Percentiles rank a stretch among this genome's conserved stretches.
These are phyloP conservation scores for Ochropleura leucogaster DNA, from an alignment of 2,888 invertebrate genomes.

Conservation along the genomic window DNA sequence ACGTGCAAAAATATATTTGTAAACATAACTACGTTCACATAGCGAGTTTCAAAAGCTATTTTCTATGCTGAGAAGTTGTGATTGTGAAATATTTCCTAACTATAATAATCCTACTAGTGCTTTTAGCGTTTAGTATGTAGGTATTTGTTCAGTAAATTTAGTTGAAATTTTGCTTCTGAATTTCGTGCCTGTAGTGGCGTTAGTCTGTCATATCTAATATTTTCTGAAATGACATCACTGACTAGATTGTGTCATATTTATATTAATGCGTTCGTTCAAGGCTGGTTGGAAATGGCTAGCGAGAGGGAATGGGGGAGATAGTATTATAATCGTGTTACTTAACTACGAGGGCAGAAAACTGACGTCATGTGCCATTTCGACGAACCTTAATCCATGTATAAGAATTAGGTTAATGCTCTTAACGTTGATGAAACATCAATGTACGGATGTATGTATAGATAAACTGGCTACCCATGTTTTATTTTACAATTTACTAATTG, in stretches of 20 bases:
- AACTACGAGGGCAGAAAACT: conserved; percentile 35
- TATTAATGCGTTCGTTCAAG: conserved; percentile 53
- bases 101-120: not conserved
- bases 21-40: not conserved
- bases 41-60: conserved; percentile 20
- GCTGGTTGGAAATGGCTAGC: conserved; percentile 20
- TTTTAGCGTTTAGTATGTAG: not conserved
- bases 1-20: conserved; percentile 15
- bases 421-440: conserved; percentile 1
- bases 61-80: conserved; percentile 7
- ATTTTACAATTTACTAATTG: conserved; percentile 34
- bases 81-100: conserved; percentile 16
- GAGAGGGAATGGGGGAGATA: conserved; percentile 31
- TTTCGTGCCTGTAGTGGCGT: conserved; percentile 6
- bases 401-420: conserved; percentile 42
- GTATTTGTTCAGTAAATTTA: not conserved
- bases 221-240: conserved; percentile 72
- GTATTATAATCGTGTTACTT: conserved; percentile 44
- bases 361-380: conserved; percentile 53
- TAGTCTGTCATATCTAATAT: conserved; percentile 56
- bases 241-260: conserved; percentile 70
- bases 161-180: not conserved
- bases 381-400: conserved; percentile 18
- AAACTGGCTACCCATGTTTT: not conserved
- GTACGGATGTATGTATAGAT: not conserved